phyloP scores from a whole-genome alignment of 2,797 vertebrate genomes.

The Erithacus rubecula region DNA sequence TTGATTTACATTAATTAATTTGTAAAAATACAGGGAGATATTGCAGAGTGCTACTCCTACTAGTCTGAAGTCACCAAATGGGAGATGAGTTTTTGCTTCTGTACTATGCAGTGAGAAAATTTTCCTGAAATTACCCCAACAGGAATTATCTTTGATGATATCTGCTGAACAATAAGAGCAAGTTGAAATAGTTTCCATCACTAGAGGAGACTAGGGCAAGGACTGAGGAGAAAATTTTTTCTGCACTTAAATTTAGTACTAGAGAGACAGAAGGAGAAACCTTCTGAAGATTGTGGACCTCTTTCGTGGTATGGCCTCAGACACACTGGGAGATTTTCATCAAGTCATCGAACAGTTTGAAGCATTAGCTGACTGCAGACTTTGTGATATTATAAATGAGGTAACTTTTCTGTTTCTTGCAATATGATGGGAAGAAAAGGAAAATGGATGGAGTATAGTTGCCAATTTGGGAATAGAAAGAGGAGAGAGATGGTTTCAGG shows the following conservation, averaged over 20 bases:
- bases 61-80: not conserved
- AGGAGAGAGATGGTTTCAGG: not conserved
- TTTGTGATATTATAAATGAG: not conserved
- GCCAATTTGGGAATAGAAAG: not conserved
- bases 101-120: not conserved
- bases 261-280: not conserved
- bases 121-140: not conserved
- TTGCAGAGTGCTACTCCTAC: not conserved
- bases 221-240: not conserved
- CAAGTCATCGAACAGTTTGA: not conserved
- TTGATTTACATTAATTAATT: not conserved
- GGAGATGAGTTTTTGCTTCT: not conserved
- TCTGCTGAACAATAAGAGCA: not conserved
- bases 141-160: not conserved
- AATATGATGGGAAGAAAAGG: not conserved
- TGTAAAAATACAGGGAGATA: not conserved
- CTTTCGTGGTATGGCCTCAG: not conserved
- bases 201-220: not conserved
- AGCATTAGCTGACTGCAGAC: not conserved
- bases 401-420: not conserved
- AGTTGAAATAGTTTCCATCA: not conserved
- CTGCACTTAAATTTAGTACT: not conserved
- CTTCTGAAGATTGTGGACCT: not conserved
- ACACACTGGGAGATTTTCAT: not conserved
- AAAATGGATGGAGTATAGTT: not conserved